phyloP scores from a whole-genome alignment of 2,113 vertebrate species.

The Leptodactylus fuscus region DNA sequence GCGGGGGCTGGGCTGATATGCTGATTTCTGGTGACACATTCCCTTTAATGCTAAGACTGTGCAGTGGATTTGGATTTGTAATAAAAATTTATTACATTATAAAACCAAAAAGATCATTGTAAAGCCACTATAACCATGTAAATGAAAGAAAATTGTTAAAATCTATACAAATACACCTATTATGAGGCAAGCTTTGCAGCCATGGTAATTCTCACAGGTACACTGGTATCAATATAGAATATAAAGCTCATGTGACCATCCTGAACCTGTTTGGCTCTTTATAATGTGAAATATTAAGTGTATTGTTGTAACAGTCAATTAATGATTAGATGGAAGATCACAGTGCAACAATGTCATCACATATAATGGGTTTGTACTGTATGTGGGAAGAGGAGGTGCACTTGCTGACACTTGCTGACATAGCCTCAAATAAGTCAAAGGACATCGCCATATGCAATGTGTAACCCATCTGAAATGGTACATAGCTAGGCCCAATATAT shows the following conservation, averaged over 20 bases:
- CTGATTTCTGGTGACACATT: too few species aligned
- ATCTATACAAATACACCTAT: background rate
- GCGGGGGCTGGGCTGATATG: too few species aligned
- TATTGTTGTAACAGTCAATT: background rate
- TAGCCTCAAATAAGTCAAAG: too few species aligned
- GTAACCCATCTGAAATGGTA: background rate
- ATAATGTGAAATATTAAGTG: background rate
- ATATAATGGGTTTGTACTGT: background rate
- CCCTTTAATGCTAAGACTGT: too few species aligned
- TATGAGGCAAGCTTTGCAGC: background rate
- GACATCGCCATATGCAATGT: background rate
- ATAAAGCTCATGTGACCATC: background rate
- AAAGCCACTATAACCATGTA: background rate
- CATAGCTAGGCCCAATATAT: background rate
- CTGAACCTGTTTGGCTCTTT: background rate
- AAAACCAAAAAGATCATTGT: background rate
- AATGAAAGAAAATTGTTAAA: background rate
- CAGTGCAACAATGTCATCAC: background rate
- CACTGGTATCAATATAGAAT: background rate
- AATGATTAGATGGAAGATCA: background rate
- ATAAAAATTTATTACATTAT: too few species aligned
- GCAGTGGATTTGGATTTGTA: too few species aligned
- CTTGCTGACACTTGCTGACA: background rate
- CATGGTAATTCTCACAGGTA: background rate
- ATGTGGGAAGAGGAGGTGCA: background rate